phyloP scores from a whole-genome alignment of 2,797 vertebrate genomes.

The Sternarchorhynchus goeldii region DNA sequence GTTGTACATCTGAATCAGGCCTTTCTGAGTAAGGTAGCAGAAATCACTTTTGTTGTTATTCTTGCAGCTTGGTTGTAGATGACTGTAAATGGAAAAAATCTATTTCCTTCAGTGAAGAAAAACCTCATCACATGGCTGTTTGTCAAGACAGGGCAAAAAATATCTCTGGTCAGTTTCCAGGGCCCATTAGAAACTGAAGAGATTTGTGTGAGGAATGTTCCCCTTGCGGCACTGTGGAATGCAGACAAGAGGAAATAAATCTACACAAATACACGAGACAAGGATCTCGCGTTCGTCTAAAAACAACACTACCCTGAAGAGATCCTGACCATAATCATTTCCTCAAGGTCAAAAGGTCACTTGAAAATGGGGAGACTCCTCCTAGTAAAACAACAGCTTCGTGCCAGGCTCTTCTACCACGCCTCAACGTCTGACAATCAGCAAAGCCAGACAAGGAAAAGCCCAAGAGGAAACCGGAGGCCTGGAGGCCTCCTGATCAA shows the following conservation, averaged over 20 bases:
- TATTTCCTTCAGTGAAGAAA: slow-evolving; percentile 15
- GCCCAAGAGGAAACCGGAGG: slow-evolving; percentile 43
- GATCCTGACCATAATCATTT: slow-evolving; percentile 58
- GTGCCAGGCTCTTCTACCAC: slow-evolving; percentile 44
- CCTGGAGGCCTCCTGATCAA: slow-evolving; percentile 37
- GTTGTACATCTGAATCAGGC: not conserved
- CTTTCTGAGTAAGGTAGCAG: slow-evolving; percentile 21
- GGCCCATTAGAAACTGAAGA: slow-evolving; percentile 48
- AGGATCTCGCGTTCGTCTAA: slow-evolving; percentile 48
- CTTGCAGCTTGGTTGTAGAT: slow-evolving; percentile 33
- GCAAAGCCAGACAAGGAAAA: slow-evolving; percentile 37
- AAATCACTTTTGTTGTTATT: slow-evolving; percentile 28
- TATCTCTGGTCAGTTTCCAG: slow-evolving; percentile 47
- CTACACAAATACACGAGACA: slow-evolving; percentile 53
- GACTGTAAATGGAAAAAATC: slow-evolving; percentile 51
- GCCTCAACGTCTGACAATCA: slow-evolving; percentile 46
- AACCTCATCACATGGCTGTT: slow-evolving; percentile 48
- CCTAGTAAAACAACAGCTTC: slow-evolving; percentile 53
- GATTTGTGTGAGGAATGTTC: slow-evolving; percentile 51
- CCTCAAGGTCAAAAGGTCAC: slow-evolving; percentile 57
- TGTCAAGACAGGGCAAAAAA: slow-evolving; percentile 43
- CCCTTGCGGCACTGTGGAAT: slow-evolving; percentile 50
- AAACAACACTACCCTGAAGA: slow-evolving; percentile 45
- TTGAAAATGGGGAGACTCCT: slow-evolving; percentile 47
- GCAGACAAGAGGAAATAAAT: slow-evolving; percentile 60